A percentile compares a stretch with the other conserved stretches of the same genome.
phyloP scores from a whole-genome alignment of 2,888 invertebrate genomes.

The Amaurobius ferox region DNA sequence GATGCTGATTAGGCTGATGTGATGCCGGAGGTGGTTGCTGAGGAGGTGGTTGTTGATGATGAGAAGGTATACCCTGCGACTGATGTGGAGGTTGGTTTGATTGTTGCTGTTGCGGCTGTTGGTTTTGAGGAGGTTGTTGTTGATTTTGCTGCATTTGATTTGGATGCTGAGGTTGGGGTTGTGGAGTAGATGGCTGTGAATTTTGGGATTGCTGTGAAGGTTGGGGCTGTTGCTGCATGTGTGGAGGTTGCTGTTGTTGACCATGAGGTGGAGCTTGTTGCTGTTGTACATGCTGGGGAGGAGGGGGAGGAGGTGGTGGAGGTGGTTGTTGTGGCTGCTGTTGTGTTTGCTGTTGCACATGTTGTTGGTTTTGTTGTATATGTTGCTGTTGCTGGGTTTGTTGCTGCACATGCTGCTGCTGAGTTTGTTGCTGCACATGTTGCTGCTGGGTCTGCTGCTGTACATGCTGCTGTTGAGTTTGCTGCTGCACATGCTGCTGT shows the following conservation, averaged over 20 bases:
- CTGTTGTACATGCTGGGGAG: conserved; percentile 21
- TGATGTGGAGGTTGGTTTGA: conserved; percentile 25
- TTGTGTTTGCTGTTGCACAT: conserved; percentile 25
- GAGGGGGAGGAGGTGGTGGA: conserved; percentile 25
- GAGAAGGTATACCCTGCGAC: not conserved
- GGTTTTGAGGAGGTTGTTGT: conserved; percentile 17
- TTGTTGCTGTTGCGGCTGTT: conserved; percentile 19
- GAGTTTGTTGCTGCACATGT: conserved; percentile 21
- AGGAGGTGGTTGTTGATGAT: conserved; percentile 30
- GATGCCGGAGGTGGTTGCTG: conserved; percentile 52
- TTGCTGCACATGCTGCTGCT: conserved; percentile 28
- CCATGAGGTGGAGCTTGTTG: conserved; percentile 23
- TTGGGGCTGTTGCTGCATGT: conserved; percentile 35
- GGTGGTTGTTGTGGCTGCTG: conserved; percentile 21
- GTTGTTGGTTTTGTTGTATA: conserved; percentile 36
- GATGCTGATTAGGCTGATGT: conserved; percentile 45
- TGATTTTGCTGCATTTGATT: conserved; percentile 50
- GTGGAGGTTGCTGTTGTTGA: conserved; percentile 42
- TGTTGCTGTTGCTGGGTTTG: conserved; percentile 21
- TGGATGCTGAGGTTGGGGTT: conserved; percentile 43
- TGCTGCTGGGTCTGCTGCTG: conserved; percentile 33
- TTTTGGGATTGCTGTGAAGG: conserved; percentile 25
- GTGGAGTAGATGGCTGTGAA: conserved; percentile 37
- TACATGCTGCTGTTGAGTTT: conserved; percentile 34
- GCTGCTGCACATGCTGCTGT: conserved; percentile 14